A percentile compares a stretch with the other conserved stretches of the same genome.
Evolutionary conservation across 2,888 invertebrate genomes (phyloP).

Genomic region (Trichopoda pennipes): DNA sequence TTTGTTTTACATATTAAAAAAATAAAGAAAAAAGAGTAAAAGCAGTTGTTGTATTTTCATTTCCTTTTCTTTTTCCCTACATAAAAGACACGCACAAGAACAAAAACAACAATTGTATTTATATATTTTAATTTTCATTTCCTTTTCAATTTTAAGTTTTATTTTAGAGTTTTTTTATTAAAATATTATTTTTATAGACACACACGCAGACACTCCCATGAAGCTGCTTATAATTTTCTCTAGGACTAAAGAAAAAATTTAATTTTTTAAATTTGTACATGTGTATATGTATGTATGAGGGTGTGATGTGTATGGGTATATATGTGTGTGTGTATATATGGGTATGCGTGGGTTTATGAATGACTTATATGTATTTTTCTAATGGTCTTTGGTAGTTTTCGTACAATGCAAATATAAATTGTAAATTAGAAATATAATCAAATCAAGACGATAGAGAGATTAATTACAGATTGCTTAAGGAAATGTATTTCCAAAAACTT

Average conservation of each 20-base stretch:
- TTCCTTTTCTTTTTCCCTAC: slow-evolving; percentile 44
- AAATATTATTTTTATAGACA: neutral
- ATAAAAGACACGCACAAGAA: slow-evolving; percentile 46
- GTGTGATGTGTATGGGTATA: too few species aligned
- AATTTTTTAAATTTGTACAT: slow-evolving; percentile 2
- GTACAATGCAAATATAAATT: slow-evolving; percentile 19
- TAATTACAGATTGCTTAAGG: slow-evolving; percentile 40
- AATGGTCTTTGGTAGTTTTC: neutral
- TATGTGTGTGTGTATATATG: neutral
- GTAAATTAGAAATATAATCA: neutral
- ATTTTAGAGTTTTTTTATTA: slow-evolving; percentile 33
- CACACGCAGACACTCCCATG: neutral
- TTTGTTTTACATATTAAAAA: slow-evolving; percentile 38
- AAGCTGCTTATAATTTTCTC: neutral
- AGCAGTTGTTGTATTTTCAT: slow-evolving; percentile 32
- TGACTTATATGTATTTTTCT: neutral
- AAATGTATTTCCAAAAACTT: too few species aligned
- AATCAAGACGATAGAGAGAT: neutral
- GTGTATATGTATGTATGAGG: neutral
- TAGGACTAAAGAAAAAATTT: slow-evolving; percentile 30
- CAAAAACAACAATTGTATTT: slow-evolving; percentile 43
- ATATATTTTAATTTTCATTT: slow-evolving; percentile 64
- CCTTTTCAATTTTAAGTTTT: slow-evolving; percentile 55
- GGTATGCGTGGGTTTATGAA: neutral
- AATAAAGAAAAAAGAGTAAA: neutral